Base-by-base conservation (phyloP, 2,888 invertebrate genomes). In the Yponomeuta malinellus region DNA sequence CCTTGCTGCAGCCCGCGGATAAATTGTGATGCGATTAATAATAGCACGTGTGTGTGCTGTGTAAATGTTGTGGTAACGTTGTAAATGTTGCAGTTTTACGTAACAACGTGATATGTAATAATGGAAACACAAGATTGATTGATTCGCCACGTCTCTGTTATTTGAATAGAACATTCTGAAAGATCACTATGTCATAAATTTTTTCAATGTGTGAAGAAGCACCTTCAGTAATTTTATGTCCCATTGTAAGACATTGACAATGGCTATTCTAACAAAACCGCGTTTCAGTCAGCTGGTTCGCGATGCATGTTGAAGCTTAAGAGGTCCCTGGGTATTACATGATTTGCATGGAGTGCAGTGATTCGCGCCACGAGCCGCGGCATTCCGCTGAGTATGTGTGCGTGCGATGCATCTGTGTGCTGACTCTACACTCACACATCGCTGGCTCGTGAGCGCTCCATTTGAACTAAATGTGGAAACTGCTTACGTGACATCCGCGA, bases 391-490 rank as follows among this genome's bases (percentile, higher is more conserved):
- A 15, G 52, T 59, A 23, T 29, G 29, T 64, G 23, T 69, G 52
- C 5, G 29, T 52, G 69, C 23, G 31, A 31, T 31, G n/a, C 29
- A 52, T 48, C 6, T 9, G 43, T 65, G 48, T 23, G 64, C 52
- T 3, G 33, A 71, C 43, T 65, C 29, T 9, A 29, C 33, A 65
- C 33, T 65, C 33, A 65, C 10, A 65, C 31, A 65, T 6, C 12
- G 33, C 75, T 74, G 76, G 77, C 76, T 75, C 71, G 76, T 76
- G 77, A 75, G 74, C 74, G 75, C 74, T 76, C 75, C 77, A 78
- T 83, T 80, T 82, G 77, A 76, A 80, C 80, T 83, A 83, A 82
- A 85, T 79, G 81, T 85, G 85, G 84, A 84, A 84, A 82, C 78
- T 79, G 79, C 77, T 77, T 81, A 85, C 83, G 82, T 81, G 85